Evolutionary conservation across 2,113 vertebrate species (phyloP).

Genomic region (Cariama cristata): DNA sequence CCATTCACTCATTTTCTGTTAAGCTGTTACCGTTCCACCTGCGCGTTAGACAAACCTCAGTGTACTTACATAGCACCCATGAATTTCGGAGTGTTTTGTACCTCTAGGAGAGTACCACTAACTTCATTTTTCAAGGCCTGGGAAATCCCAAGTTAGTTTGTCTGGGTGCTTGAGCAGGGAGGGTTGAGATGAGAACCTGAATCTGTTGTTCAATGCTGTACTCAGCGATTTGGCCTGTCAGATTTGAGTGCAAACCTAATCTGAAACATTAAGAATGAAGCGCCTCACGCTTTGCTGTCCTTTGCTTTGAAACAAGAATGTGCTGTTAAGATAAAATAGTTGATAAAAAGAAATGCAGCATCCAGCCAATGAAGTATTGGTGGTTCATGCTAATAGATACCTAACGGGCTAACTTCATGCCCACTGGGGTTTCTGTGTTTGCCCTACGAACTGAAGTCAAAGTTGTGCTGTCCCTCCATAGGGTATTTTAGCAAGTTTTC

Average conservation of each 20-base stretch:
- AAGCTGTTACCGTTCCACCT: not conserved
- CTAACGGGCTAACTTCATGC: rapidly evolving
- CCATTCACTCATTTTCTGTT: not conserved
- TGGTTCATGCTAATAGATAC: not conserved
- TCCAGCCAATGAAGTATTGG: rapidly evolving
- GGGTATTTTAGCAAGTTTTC: not conserved
- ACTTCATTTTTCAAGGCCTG: not conserved
- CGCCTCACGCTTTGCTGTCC: not conserved
- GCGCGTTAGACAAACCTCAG: rapidly evolving
- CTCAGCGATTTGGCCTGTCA: rapidly evolving
- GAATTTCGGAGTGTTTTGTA: rapidly evolving
- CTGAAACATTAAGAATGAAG: not conserved
- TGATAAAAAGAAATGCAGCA: not conserved
- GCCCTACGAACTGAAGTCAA: not conserved
- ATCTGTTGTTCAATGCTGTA: not conserved
- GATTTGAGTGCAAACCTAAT: not conserved
- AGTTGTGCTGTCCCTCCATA: not conserved
- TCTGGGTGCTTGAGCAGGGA: not conserved
- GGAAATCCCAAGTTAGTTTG: not conserved
- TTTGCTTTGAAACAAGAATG: not conserved
- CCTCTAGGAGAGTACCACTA: rapidly evolving
- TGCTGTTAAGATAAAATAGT: not conserved
- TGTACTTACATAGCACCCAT: rapidly evolving
- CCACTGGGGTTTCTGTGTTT: not conserved
- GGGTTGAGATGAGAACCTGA: not conserved